Conservation (phyloP, 2,113 vertebrate genomes). For the Picathartes gymnocephalus region DNA sequence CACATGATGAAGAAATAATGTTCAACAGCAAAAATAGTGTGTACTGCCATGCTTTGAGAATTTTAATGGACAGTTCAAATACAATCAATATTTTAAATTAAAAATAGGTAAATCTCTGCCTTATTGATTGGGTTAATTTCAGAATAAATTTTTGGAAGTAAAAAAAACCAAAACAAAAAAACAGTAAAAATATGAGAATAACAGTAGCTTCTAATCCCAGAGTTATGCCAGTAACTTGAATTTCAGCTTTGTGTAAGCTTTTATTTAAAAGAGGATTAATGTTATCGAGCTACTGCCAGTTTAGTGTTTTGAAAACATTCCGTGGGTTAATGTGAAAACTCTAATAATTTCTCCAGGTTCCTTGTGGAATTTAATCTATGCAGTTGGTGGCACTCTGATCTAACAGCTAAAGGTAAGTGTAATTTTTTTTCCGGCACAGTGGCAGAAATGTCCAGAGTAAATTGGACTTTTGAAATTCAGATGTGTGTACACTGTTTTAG, state of each 20-base stretch:
- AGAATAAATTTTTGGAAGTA: not conserved
- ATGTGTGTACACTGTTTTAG: not conserved
- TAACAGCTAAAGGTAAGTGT: slow-evolving; percentile 87
- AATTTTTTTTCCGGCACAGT: not conserved
- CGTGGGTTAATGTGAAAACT: slow-evolving; percentile 33
- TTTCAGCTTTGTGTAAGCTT: not conserved
- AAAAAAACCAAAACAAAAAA: not conserved
- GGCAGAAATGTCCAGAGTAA: not conserved
- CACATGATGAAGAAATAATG: not conserved
- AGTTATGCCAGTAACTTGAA: not conserved
- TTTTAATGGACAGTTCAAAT: not conserved
- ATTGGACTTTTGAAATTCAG: not conserved
- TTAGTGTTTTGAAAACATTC: not conserved
- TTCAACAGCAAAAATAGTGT: not conserved
- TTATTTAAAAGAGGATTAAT: not conserved
- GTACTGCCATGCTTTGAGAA: not conserved
- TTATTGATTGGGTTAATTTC: not conserved
- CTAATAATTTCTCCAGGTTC: slow-evolving; percentile 79
- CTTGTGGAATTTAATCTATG: slow-evolving; percentile 97
- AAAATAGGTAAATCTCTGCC: not conserved
- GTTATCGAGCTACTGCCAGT: not conserved
- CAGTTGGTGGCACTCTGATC: slow-evolving; percentile 94
- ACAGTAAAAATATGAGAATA: not conserved
- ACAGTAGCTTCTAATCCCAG: not conserved
- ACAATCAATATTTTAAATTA: not conserved